Evolutionary conservation across 2,888 invertebrate genomes (phyloP).

Genomic region (Caradrina clavipalpis): DNA sequence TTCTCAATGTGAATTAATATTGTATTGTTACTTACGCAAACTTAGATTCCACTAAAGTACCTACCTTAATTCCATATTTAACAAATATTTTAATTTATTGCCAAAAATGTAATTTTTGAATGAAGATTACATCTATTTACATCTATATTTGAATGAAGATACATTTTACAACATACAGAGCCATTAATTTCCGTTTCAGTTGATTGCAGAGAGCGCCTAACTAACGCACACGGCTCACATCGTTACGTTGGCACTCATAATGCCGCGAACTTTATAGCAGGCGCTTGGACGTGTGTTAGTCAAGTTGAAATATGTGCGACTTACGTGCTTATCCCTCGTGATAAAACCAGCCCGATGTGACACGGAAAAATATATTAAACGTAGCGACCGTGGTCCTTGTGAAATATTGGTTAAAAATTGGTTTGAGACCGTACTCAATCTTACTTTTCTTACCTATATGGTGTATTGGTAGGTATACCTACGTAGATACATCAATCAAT

Average conservation of each 20-base stretch:
- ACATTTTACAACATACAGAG: background rate
- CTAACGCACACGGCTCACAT: slow-evolving; percentile 46
- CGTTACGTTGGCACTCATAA: slow-evolving; percentile 48
- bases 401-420: slow-evolving; percentile 39
- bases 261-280: slow-evolving; percentile 53
- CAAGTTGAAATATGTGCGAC: slow-evolving; percentile 51
- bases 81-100: background rate
- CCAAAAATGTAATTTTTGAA: no score
- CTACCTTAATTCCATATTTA: background rate
- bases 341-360: slow-evolving; percentile 28
- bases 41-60: background rate
- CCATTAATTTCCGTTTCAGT: slow-evolving; percentile 1
- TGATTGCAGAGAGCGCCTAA: slow-evolving; percentile 43
- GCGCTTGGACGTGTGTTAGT: slow-evolving; percentile 49
- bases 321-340: slow-evolving; percentile 49
- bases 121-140: no score
- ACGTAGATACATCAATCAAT: no score
- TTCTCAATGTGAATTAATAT: background rate
- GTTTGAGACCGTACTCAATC: slow-evolving; percentile 7
- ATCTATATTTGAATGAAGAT: background rate
- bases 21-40: background rate
- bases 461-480: background rate
- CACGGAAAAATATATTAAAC: slow-evolving; percentile 37
- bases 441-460: slow-evolving; percentile 8
- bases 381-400: slow-evolving; percentile 15